phyloP scores from a whole-genome alignment of 2,888 invertebrate species.

The Carabus problematicus region DNA sequence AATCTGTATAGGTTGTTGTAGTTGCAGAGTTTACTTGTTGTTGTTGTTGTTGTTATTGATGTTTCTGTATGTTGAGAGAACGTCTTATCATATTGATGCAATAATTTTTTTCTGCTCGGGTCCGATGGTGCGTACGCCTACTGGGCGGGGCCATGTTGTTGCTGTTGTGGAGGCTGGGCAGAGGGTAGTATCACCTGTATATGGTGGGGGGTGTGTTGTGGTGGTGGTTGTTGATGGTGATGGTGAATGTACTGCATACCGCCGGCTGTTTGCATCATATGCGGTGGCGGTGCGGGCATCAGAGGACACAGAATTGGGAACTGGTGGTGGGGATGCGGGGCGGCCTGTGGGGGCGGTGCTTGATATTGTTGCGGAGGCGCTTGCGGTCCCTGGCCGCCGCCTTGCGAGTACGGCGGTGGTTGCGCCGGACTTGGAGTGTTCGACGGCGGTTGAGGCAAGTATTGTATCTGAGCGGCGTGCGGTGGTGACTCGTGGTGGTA shows the following conservation, averaged over 20 bases:
- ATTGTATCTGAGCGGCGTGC: slow-evolving; percentile 55
- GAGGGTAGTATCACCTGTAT: slow-evolving; percentile 60
- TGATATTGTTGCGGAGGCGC: slow-evolving; percentile 66
- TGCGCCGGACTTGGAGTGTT: slow-evolving; percentile 61
- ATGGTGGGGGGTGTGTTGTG: slow-evolving; percentile 58
- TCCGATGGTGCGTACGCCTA: slow-evolving; percentile 47
- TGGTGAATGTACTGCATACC: slow-evolving; percentile 61
- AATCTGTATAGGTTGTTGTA: too few relatives aligned
- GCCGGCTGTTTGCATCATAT: slow-evolving; percentile 55
- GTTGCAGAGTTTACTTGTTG: too few relatives aligned
- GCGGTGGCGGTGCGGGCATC: slow-evolving; percentile 63
- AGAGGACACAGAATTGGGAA: slow-evolving; percentile 69
- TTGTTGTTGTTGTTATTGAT: too few relatives aligned
- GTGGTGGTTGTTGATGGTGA: slow-evolving; percentile 56
- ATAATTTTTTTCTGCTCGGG: too few relatives aligned
- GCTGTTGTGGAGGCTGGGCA: slow-evolving; percentile 60
- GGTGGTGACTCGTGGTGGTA: slow-evolving; percentile 69
- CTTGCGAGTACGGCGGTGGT: slow-evolving; percentile 51
- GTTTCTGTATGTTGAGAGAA: too few relatives aligned
- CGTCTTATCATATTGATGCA: too few relatives aligned
- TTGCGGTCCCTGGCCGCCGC: slow-evolving; percentile 58
- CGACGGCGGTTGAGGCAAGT: slow-evolving; percentile 61
- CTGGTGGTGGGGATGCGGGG: slow-evolving; percentile 61
- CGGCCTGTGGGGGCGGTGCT: slow-evolving; percentile 66
- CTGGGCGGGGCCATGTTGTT: slow-evolving; percentile 55